phyloP scores from a whole-genome alignment of 1,140 invertebrate genomes.

The Meloidogyne floridensis region DNA sequence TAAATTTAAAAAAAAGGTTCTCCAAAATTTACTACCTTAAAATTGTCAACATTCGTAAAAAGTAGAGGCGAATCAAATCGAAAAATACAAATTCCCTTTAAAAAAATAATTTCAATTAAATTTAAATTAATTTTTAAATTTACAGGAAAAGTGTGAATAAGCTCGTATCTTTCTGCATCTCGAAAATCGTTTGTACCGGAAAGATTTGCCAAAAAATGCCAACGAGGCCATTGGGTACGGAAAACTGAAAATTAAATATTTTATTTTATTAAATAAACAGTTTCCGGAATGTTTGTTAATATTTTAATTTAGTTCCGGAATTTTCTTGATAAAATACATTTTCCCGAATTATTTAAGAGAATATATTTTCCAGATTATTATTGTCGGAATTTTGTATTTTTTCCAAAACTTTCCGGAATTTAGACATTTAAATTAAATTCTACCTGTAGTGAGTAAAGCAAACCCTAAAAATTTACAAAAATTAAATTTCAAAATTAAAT shows the following conservation, averaged over 20 bases:
- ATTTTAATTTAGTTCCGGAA: background rate
- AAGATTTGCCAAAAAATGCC: constrained; percentile 62
- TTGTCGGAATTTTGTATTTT: background rate
- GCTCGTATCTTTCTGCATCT: constrained; percentile 58
- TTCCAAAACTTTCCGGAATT: background rate
- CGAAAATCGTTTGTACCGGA: constrained; percentile 61
- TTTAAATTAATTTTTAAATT: background rate
- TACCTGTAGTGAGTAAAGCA: constrained; percentile 62
- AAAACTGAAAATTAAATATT: constrained; percentile 12
- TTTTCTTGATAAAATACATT: background rate
- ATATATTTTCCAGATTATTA: no score
- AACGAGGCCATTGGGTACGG: constrained; percentile 51
- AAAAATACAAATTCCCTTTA: constrained; percentile 63
- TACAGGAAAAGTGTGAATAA: constrained; percentile 38
- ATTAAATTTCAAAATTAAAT: no score
- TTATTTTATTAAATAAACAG: constrained; percentile 11
- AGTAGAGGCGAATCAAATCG: constrained; percentile 63
- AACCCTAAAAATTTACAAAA: constrained; percentile 20
- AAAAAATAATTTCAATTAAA: constrained; percentile 1
- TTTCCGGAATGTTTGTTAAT: background rate
- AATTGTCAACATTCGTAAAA: constrained; percentile 64
- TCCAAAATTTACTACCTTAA: constrained; percentile 45
- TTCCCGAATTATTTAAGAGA: no score
- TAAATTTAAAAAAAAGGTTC: no score
- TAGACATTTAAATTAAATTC: no score